phyloP scores from a whole-genome alignment of 2,797 vertebrate genomes.

The Coilia nasus region DNA sequence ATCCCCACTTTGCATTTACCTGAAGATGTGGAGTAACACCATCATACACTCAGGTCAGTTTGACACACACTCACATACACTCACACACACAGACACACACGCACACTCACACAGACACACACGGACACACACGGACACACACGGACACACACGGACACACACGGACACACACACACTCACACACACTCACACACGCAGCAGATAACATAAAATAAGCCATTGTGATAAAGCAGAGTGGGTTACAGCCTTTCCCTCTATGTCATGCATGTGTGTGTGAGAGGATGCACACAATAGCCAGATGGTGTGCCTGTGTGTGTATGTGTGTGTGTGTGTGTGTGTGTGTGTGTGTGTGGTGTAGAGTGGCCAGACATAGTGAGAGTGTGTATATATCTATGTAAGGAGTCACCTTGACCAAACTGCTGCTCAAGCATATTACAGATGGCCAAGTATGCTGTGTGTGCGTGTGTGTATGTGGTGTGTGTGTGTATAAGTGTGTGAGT shows the following conservation, averaged over 20 bases:
- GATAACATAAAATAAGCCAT: neutral
- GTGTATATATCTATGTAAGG: neutral
- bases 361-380: too few relatives aligned
- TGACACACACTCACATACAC: slow-evolving; percentile 31
- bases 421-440: neutral
- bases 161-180: slow-evolving; percentile 28
- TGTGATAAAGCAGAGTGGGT: neutral
- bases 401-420: slow-evolving; percentile 17
- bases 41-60: neutral
- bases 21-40: neutral
- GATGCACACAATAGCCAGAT: neutral
- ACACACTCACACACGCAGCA: neutral
- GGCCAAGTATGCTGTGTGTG: neutral
- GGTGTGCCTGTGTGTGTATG: neutral
- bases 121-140: slow-evolving; percentile 15
- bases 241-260: neutral
- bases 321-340: neutral
- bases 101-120: slow-evolving; percentile 28
- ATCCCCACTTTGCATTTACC: neutral
- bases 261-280: neutral
- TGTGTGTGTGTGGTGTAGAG: too few relatives aligned
- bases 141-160: slow-evolving; percentile 29
- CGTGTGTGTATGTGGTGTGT: too few relatives aligned
- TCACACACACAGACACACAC: slow-evolving; percentile 31
- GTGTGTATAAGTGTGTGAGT: too few relatives aligned